These are phyloP conservation scores for Trogon melanurus DNA, from an alignment of 2,113 vertebrate species.

Conservation along the genomic window DNA sequence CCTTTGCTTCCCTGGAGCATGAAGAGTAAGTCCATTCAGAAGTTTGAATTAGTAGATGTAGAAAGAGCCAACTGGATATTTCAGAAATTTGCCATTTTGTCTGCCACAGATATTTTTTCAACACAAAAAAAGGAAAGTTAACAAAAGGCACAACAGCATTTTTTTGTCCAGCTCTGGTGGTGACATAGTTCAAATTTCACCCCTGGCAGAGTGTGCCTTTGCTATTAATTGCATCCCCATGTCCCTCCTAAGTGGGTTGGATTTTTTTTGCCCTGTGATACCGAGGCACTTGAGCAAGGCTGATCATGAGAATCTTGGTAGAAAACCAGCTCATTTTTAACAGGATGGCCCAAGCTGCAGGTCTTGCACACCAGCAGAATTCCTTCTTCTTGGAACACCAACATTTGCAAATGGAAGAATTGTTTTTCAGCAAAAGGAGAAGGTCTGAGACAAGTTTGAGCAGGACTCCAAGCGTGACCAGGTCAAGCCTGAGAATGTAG, in stretches of 20 bases:
- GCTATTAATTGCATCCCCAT: background rate
- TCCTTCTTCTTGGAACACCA: background rate
- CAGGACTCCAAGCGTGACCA: fast-evolving
- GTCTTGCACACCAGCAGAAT: background rate
- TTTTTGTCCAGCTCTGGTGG: background rate
- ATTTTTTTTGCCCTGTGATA: background rate
- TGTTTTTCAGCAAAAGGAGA: background rate
- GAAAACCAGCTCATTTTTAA: background rate
- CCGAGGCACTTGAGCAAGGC: background rate
- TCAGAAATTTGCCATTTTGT: background rate
- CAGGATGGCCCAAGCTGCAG: background rate
- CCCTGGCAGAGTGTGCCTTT: background rate
- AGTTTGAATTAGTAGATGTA: background rate
- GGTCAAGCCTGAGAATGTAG: background rate
- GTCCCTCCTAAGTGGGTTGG: background rate
- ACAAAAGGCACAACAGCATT: background rate
- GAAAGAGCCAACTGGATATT: background rate
- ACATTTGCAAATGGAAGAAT: background rate
- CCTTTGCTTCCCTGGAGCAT: background rate
- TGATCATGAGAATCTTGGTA: background rate
- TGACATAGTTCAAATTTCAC: background rate
- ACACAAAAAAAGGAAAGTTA: background rate
- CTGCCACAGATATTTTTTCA: background rate
- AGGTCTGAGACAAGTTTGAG: background rate
- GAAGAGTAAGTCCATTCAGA: background rate